These are phyloP conservation scores for Glyptemys insculpta DNA, from an alignment of 2,797 vertebrate species.

Conservation along the genomic window DNA sequence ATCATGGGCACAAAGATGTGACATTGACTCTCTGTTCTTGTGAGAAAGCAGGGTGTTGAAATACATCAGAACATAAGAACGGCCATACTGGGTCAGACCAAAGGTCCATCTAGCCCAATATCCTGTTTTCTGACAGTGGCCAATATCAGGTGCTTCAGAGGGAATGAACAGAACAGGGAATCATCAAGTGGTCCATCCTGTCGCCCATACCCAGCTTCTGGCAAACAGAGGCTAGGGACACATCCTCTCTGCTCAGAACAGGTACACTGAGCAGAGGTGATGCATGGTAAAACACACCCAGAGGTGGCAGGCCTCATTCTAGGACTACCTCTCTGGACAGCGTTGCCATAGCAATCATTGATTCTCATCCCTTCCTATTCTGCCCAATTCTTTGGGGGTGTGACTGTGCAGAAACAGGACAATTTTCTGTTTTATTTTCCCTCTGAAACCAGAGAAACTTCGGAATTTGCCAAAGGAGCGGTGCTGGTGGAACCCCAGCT, in stretches of 20 bases:
- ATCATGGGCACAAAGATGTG: neutral
- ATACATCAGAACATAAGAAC: neutral
- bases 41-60: neutral
- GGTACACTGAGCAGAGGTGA: neutral
- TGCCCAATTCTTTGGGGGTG: neutral
- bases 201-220: no score
- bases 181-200: no score
- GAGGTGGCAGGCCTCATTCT: neutral
- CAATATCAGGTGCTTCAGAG: no score
- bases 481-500: neutral
- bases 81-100: no score
- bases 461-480: neutral
- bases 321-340: neutral
- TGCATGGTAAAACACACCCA: neutral
- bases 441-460: neutral
- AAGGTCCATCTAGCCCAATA: no score
- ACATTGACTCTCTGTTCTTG: neutral
- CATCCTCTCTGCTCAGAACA: neutral
- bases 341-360: neutral
- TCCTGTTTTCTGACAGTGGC: no score
- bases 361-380: neutral
- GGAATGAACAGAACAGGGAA: no score
- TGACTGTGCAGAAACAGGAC: neutral
- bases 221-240: no score
- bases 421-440: neutral